Base-by-base conservation (phyloP, 30 jellyfish, hydroid and myxozoan species). In the Cassiopea andromeda region DNA sequence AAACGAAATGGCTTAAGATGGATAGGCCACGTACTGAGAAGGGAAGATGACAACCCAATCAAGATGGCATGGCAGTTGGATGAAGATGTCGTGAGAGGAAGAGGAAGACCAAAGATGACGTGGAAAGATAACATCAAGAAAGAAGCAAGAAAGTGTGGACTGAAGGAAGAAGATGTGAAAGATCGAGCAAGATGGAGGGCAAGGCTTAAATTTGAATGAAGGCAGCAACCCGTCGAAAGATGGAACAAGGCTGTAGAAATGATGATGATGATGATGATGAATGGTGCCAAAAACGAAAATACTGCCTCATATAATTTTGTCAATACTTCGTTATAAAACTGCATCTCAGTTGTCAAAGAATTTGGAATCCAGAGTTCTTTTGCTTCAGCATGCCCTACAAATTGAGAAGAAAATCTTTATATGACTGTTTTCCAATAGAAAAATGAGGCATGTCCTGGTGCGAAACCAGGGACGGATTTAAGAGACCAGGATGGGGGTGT, bases 181-280 rank as follows among this genome's bases (percentile, higher is more conserved):
- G 60, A 73, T 46, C 82, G 58, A 2, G 57, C 46, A 18, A 73
- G 27, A 44, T 73, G 82, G 82, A 73, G n/a, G 60, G 46, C 38
- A 44, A 2, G 1, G 2, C 6, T 10, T 58, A 73, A 7, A 58
- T 57, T 7, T 1, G 82, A 73, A 73, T 6, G 75, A 4, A 73
- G 16, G 3, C 82, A 46, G 82, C 60, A 73, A 73, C 82, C 82
- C 82, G 27, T 73, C 27, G 82, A 1, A 46, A 73, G 75, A 66
- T 66, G n/a, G 82, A 73, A 73, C n/a, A 73, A 73, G 7, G 48
- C 82, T 73, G 82, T 43, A 18, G 10, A 73, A 46, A 73, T 27
- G 38, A 73, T 27, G 82, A 73, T 73, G 82, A 73, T 73, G 82
- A 73, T 73, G 82, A 73, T 73, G 82, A 69, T 69, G 79, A 69